These are phyloP conservation scores for Illadopsis cleaveri DNA, from an alignment of 2,113 vertebrate genomes.

Conservation along the genomic window DNA sequence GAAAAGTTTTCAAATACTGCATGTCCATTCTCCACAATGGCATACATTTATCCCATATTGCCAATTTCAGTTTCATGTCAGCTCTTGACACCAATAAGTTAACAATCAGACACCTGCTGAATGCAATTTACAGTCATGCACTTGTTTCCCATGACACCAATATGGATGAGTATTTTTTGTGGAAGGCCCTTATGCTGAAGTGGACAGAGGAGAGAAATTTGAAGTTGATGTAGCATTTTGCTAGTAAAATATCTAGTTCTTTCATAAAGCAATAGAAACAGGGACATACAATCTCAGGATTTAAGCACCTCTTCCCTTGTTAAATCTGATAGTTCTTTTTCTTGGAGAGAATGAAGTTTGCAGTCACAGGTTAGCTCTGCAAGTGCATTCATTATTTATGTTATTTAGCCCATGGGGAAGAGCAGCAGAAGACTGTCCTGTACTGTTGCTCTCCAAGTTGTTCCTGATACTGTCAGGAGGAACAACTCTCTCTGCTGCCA, in stretches of 20 bases:
- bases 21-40: background rate
- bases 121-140: background rate
- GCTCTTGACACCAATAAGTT: background rate
- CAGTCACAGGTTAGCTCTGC: background rate
- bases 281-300: background rate
- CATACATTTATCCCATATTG: rapidly evolving
- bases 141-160: background rate
- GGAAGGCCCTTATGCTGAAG: background rate
- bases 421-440: background rate
- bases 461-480: background rate
- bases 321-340: background rate
- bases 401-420: background rate
- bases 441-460: background rate
- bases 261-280: background rate
- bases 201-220: background rate
- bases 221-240: background rate
- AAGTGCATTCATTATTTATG: background rate
- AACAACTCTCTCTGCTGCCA: background rate
- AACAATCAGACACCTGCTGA: background rate
- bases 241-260: background rate
- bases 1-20: background rate
- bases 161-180: background rate
- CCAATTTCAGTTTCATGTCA: background rate
- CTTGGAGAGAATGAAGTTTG: background rate
- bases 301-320: background rate